Evolutionary conservation across 2,113 vertebrate genomes (phyloP).

Genomic region (Strix uralensis): DNA sequence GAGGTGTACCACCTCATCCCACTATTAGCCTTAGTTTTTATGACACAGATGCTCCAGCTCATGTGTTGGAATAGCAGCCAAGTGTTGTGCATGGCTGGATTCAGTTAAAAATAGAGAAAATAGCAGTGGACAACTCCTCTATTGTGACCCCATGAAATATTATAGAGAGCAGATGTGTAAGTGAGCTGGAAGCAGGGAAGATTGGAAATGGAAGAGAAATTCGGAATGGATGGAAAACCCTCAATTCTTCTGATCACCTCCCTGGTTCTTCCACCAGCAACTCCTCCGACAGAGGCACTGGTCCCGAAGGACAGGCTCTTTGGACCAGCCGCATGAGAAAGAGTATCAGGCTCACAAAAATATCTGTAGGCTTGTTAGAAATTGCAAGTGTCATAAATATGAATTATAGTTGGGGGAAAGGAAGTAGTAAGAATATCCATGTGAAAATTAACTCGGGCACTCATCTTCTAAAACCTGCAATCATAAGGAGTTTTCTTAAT

Average conservation of each 20-base stretch:
- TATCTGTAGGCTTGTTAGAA: neutral
- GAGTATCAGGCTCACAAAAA: neutral
- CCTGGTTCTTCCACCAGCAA: neutral
- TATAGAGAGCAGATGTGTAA: neutral
- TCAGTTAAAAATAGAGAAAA: neutral
- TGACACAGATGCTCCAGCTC: neutral
- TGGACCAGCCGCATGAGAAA: neutral
- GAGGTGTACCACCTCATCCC: neutral
- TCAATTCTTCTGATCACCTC: neutral
- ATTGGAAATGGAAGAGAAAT: neutral
- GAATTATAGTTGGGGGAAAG: neutral
- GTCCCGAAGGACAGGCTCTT: neutral
- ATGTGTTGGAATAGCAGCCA: neutral
- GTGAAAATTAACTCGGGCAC: neutral
- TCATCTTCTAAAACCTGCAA: neutral
- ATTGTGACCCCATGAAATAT: neutral
- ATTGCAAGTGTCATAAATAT: neutral
- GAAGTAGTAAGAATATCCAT: neutral
- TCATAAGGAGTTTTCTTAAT: neutral
- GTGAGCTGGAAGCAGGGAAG: neutral
- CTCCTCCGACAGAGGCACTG: fast-evolving
- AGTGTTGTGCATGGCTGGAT: neutral
- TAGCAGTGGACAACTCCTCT: neutral
- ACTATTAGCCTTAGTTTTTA: neutral
- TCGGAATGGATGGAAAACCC: neutral